Evolutionary conservation across 2,888 invertebrate species (phyloP).

Genomic region (Ethmia dodecea): DNA sequence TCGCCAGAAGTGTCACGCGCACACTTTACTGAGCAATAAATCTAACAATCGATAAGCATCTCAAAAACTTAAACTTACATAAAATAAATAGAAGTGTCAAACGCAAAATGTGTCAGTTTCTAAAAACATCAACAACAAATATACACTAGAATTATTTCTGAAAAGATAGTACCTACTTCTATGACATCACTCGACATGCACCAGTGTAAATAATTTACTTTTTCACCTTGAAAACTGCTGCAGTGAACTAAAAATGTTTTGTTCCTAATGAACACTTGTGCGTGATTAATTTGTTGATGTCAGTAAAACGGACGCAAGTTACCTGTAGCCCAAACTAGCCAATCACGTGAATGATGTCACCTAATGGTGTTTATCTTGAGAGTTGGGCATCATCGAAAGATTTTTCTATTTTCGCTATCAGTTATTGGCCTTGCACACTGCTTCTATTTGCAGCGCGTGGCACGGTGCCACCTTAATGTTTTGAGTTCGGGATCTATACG

Average conservation of each 20-base stretch:
- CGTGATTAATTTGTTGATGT: neutral
- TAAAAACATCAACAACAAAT: conserved; percentile 15
- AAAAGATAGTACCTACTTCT: too few species aligned
- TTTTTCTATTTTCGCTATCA: conserved; percentile 23
- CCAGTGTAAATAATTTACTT: conserved; percentile 10
- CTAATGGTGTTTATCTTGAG: too few species aligned
- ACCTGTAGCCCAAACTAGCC: neutral
- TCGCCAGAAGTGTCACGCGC: conserved; percentile 24
- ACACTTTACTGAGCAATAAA: conserved; percentile 14
- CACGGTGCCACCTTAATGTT: conserved; percentile 63
- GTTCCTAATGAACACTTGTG: conserved; percentile 5
- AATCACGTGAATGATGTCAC: conserved; percentile 1
- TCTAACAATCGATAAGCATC: conserved; percentile 22
- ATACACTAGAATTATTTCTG: too few species aligned
- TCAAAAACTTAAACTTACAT: conserved; percentile 23
- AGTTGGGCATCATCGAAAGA: conserved; percentile 1
- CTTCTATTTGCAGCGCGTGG: conserved; percentile 45
- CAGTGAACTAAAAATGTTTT: conserved; percentile 14
- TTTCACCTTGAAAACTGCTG: conserved; percentile 22
- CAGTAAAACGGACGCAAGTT: neutral
- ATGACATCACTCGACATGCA: neutral
- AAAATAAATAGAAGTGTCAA: conserved; percentile 24
- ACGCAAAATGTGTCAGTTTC: conserved; percentile 15
- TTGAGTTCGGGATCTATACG: conserved; percentile 30
- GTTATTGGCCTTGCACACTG: conserved; percentile 67